Conservation (phyloP, 2,113 vertebrate species). For the Lates calcarifer region DNA sequence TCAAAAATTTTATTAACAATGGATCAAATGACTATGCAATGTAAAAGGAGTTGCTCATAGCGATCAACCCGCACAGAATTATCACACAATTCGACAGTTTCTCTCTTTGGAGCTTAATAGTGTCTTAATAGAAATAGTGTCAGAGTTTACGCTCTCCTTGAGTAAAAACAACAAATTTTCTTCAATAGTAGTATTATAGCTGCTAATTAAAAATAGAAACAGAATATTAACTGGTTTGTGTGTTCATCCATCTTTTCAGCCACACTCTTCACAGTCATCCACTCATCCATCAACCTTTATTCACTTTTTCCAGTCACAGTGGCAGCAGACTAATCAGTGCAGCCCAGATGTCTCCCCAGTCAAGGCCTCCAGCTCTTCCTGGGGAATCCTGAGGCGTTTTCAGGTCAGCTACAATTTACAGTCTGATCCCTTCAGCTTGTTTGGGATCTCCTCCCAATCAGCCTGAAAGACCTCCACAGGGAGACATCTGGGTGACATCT, state of each 20-base stretch:
- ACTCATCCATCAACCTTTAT: neutral
- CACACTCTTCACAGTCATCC: neutral
- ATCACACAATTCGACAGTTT: neutral
- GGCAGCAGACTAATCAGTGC: slow-evolving; percentile 32
- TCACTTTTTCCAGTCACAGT: neutral
- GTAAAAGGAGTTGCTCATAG: neutral
- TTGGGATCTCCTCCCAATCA: slow-evolving; percentile 23
- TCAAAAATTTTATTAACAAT: neutral
- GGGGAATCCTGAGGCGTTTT: slow-evolving; percentile 16
- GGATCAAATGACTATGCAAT: neutral
- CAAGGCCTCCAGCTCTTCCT: slow-evolving; percentile 47
- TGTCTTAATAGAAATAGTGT: too few relatives aligned
- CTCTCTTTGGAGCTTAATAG: neutral
- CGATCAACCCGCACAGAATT: neutral
- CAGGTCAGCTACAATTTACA: slow-evolving; percentile 17
- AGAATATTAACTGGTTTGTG: neutral
- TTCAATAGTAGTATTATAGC: neutral
- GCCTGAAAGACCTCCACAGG: slow-evolving; percentile 8
- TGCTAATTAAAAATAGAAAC: neutral
- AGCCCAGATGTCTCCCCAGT: neutral
- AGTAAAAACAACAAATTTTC: neutral
- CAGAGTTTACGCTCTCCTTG: too few relatives aligned
- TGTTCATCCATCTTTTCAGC: neutral
- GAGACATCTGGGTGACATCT: slow-evolving; percentile 49
- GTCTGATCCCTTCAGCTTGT: slow-evolving; percentile 39